Evolutionary conservation across 1,140 invertebrate genomes (phyloP), one percentile per base, ranked within the genome.

Genomic region (Drosophila suzukii): DNA sequence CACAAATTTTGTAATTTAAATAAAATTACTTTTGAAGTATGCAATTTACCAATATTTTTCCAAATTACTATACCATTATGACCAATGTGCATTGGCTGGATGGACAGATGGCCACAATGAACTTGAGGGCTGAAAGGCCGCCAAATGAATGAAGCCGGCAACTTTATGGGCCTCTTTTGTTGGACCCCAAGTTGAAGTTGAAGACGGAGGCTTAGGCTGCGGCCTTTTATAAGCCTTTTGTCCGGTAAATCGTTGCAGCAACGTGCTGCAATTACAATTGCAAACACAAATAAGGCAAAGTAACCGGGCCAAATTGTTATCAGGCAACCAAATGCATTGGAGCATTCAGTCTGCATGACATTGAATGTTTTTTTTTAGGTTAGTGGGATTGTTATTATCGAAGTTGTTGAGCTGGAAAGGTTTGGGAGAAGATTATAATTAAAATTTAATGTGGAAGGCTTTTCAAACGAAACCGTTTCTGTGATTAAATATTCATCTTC

Each of bases 81-180:
- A 10, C 17, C 65, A 67, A 6, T 50, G 60, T 67, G 27, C 27
- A 46, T 32, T 61, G 8, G 36, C 13, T 34, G 41, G 3, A 27
- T 58, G 27, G 15, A 51, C 39, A 50, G 54, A 60, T 71, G 47
- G 54, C 46, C 55, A 55, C 47, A 66, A 75, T 82, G 75, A 79
- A 83, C 75, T 84, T 83, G 75, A 71, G 75, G 65, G 46, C 54
- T 43, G 13, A 43, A 43, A 58, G 66, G 54, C 38, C 67, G 32
- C 39, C 66, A 41, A 68, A 49, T 70, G 66, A 68, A 57, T 50
- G 44, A 46, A 58, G 46, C 51, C 27, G 51, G 65, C 13, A 58
- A 50, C 65, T 71, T 71, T 71, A 70, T 58, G 67, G 38, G 13
- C 32, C 51, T 50, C 67, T 71, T 60, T 57, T 61, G 65, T 56